These are phyloP conservation scores for Oscheius sp. DNA, from an alignment of 2,888 invertebrate genomes.

Conservation along the genomic window DNA sequence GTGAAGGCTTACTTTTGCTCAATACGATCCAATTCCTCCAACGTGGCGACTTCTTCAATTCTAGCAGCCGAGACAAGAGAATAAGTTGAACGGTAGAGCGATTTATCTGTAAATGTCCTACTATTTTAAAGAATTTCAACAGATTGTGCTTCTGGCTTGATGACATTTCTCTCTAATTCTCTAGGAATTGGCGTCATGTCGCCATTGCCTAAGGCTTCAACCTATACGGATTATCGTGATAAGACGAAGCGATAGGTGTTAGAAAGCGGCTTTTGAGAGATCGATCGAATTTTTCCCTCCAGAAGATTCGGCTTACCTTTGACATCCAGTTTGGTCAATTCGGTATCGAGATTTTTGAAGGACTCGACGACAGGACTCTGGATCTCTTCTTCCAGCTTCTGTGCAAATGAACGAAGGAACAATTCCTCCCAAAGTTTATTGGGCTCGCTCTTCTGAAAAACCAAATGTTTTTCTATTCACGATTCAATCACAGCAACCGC, in stretches of 20 bases:
- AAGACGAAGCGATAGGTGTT: constrained; percentile 15
- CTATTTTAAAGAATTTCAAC: neutral
- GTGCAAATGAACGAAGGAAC: constrained; percentile 60
- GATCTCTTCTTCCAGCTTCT: constrained; percentile 63
- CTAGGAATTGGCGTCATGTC: constrained; percentile 6
- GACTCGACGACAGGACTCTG: constrained; percentile 52
- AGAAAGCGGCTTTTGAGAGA: neutral
- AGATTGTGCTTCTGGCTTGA: neutral
- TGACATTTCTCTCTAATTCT: neutral
- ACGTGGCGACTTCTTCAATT: constrained; percentile 38
- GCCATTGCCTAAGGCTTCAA: neutral
- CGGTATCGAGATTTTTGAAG: constrained; percentile 44
- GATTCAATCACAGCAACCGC: neutral
- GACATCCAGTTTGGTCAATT: constrained; percentile 44
- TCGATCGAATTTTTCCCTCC: neutral
- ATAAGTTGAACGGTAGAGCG: constrained; percentile 50
- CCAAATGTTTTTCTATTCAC: neutral
- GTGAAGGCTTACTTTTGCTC: constrained; percentile 20
- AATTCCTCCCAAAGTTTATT: constrained; percentile 64
- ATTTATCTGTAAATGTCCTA: constrained; percentile 43
- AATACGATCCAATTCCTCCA: constrained; percentile 35
- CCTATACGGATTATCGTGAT: constrained; percentile 7
- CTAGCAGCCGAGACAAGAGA: constrained; percentile 43
- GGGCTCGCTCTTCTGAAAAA: constrained; percentile 37
- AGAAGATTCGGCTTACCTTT: constrained; percentile 45